These are phyloP conservation scores for Trichopoda pennipes DNA, from an alignment of 2,888 invertebrate species.

Conservation along the genomic window DNA sequence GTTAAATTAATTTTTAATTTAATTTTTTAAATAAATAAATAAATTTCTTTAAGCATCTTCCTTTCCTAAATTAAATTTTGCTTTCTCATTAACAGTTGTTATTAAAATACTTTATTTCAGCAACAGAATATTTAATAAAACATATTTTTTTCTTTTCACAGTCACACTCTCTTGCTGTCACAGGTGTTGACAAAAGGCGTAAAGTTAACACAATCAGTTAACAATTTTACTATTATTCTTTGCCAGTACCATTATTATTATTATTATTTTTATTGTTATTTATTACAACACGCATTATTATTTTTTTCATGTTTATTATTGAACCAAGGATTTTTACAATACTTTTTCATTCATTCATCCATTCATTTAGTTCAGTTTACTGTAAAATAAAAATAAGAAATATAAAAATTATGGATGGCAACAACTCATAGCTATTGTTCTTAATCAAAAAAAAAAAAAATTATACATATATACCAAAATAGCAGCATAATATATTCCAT, in stretches of 20 bases:
- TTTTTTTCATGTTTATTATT: slow-evolving; percentile 38
- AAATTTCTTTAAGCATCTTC: too few species aligned
- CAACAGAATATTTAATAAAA: background rate
- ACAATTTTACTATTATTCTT: slow-evolving; percentile 36
- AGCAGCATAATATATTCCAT: slow-evolving; percentile 50
- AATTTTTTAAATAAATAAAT: too few species aligned
- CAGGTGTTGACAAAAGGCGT: slow-evolving; percentile 46
- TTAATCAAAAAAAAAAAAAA: background rate
- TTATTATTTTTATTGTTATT: slow-evolving; percentile 20
- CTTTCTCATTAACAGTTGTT: background rate
- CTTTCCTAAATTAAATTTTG: background rate
- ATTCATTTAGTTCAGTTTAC: slow-evolving; percentile 15
- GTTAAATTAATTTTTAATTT: too few species aligned
- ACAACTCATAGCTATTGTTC: too few species aligned
- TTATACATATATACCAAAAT: background rate
- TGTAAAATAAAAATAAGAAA: slow-evolving; percentile 7
- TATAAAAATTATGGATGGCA: background rate
- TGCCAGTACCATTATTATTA: slow-evolving; percentile 19
- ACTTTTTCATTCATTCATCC: background rate
- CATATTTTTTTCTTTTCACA: background rate
- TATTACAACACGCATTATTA: slow-evolving; percentile 26
- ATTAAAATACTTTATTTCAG: background rate
- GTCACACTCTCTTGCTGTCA: too few species aligned
- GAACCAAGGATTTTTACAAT: slow-evolving; percentile 17
- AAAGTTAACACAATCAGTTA: slow-evolving; percentile 51